A percentile compares a stretch with the other conserved stretches of the same genome.
phyloP scores from a whole-genome alignment of 1,140 invertebrate genomes.

The Vanessa tameamea region DNA sequence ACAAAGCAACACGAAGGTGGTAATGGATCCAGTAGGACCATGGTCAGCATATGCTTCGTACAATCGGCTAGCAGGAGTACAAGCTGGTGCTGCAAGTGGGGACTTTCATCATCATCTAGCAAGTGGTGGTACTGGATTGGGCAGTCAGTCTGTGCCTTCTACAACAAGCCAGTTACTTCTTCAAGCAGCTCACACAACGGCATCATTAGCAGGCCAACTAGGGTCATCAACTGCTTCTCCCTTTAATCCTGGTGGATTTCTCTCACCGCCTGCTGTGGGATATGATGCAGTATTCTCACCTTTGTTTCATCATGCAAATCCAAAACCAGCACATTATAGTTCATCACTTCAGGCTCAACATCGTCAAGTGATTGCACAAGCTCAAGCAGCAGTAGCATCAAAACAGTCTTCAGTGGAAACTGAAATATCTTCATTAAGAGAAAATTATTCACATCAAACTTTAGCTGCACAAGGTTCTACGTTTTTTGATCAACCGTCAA shows the following conservation, averaged over 20 bases:
- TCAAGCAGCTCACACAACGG: constrained; percentile 83
- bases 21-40: constrained; percentile 90
- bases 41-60: constrained; percentile 88
- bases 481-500: constrained; percentile 84
- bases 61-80: constrained; percentile 85
- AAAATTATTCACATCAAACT: constrained; percentile 83
- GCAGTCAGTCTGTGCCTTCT: constrained; percentile 80
- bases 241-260: constrained; percentile 85
- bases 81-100: constrained; percentile 81
- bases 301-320: constrained; percentile 85
- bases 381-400: constrained; percentile 78
- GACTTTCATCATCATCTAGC: constrained; percentile 85
- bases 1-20: constrained; percentile 74
- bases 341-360: constrained; percentile 82
- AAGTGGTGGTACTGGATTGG: constrained; percentile 76
- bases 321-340: constrained; percentile 84
- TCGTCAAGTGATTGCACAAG: constrained; percentile 81
- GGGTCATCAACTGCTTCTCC: constrained; percentile 82
- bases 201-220: constrained; percentile 82
- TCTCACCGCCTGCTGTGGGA: constrained; percentile 85
- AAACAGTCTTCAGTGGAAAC: constrained; percentile 82
- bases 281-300: constrained; percentile 88
- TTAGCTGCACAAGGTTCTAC: constrained; percentile 77
- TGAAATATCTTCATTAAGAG: constrained; percentile 81
- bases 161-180: constrained; percentile 83